Conservation (phyloP, 64 coral and sea anemone species). For the Platygyra sinensis region DNA sequence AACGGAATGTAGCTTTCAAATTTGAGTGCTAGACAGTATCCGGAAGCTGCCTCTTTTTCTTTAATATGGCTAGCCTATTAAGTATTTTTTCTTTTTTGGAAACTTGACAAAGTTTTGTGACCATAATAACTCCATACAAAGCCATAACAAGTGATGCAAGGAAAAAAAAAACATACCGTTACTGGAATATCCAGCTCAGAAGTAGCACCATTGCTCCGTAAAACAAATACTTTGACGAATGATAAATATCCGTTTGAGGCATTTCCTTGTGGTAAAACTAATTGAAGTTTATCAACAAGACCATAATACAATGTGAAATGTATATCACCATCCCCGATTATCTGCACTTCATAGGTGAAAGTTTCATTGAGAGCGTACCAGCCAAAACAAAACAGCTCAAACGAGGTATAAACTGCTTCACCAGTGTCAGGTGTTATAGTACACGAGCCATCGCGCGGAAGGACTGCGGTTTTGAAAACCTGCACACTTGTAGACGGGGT, state of each 20-base stretch:
- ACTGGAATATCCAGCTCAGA: conserved; percentile 14
- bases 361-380: conserved; percentile 14
- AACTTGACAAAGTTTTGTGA: too few relatives aligned
- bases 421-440: neutral
- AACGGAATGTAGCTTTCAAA: too few relatives aligned
- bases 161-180: neutral
- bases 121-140: too few relatives aligned
- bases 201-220: conserved; percentile 9
- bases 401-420: conserved; percentile 2
- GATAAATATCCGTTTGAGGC: neutral
- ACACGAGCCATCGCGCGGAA: conserved; percentile 1
- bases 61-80: too few relatives aligned
- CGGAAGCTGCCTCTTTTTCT: too few relatives aligned
- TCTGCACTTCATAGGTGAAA: too few relatives aligned
- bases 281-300: neutral
- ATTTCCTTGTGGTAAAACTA: conserved; percentile 28
- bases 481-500: conserved; percentile 1
- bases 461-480: conserved; percentile 13
- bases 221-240: neutral
- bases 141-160: too few relatives aligned
- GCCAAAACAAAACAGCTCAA: neutral
- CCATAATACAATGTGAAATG: neutral
- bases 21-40: too few relatives aligned
- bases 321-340: neutral
- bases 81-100: too few relatives aligned